Base-by-base conservation (phyloP, 2,797 vertebrate genomes). In the Antrozous pallidus region DNA sequence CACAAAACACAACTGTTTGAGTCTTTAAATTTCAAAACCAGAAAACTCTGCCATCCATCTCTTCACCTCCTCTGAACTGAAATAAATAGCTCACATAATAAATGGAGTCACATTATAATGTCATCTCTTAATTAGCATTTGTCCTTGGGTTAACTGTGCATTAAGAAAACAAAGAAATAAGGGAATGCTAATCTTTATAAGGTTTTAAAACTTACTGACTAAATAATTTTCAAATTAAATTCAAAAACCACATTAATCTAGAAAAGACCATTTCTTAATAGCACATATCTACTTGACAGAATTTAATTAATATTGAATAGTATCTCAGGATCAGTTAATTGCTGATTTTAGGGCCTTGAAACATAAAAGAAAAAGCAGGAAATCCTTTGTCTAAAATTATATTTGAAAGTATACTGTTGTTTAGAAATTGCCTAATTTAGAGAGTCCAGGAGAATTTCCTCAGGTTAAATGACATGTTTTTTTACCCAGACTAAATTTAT, bases 191-290 rank as follows among this genome's bases (percentile, higher is more conserved):
- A 28, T 83, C 24, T 94, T 95, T 31, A 75, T 31, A 74, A 42
- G 3, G 26, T 87, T 87, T 85, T 40, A 63, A 92, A 93, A 88
- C 12, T 73, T 45, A 38, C 11, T 38, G 24, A 11, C 56, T 67
- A 77, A 81, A 54, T 42, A 47, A 40, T 82, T 93, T 91, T 84
- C 58, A 92, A 80, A 85, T 77, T 69, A 88, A 80, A 71, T 74
- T 47, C 36, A 84, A 93, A 16, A 79, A 33, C 6, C 42, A 74
- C 13, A 45, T 77, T 73, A 84, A 83, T 51, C 8, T 47, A 74
- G 16, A 58, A 70, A 93, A 73, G 24, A 61, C 5, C 11, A 40
- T 75, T 82, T 88, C 47, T 82, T 82, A 67, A 18, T 22, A 90
- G 28, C 16, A 89, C 6, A 47, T 16, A n/a, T 26, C 2, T 18